A percentile compares a stretch with the other conserved stretches of the same genome.
Evolutionary conservation across 2,888 invertebrate genomes (phyloP).

Genomic region (Cephus nigrinus): DNA sequence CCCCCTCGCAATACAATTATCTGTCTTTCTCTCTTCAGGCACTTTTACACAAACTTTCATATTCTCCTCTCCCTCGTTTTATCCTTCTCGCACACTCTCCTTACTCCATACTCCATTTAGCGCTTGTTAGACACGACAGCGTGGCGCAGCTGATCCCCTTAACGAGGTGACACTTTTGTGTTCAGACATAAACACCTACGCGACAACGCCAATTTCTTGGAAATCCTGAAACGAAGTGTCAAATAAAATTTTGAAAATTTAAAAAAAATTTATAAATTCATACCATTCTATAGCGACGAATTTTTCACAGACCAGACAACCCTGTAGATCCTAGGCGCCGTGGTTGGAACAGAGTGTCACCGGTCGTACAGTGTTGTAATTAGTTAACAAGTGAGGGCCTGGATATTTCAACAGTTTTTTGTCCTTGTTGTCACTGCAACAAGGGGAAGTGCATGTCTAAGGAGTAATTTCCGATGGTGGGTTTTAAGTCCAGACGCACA

Average conservation of each 20-base stretch:
- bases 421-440: neutral
- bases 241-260: neutral
- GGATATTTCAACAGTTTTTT: neutral
- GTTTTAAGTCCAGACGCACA: neutral
- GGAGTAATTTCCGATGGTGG: neutral
- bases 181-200: neutral
- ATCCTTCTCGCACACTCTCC: conserved; percentile 23
- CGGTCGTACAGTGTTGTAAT: neutral
- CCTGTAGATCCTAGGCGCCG: neutral
- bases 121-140: conserved; percentile 63
- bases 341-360: neutral
- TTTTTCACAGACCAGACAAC: neutral
- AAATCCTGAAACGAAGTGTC: neutral
- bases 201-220: neutral
- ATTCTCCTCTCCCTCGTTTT: neutral
- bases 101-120: conserved; percentile 55
- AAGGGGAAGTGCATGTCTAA: neutral
- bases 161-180: conserved; percentile 41
- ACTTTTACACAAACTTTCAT: neutral
- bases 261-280: neutral
- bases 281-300: neutral
- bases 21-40: neutral
- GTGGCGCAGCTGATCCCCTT: conserved; percentile 60
- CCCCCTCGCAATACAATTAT: neutral
- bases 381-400: neutral